These are phyloP conservation scores for Aethina tumida DNA, from an alignment of 1,140 invertebrate species.

Conservation along the genomic window DNA sequence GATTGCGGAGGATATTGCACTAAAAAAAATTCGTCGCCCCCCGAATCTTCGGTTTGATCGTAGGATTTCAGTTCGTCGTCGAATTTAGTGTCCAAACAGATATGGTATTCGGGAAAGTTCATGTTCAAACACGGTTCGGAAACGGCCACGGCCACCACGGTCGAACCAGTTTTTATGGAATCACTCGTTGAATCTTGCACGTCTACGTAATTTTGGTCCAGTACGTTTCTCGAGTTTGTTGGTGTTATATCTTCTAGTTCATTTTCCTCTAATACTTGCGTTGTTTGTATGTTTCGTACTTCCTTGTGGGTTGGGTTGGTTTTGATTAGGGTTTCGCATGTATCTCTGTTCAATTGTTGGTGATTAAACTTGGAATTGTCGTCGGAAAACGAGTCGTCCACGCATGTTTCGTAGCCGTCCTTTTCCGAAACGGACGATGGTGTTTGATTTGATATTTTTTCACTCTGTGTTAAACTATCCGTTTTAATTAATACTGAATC, in stretches of 20 bases:
- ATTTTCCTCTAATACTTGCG: conserved; percentile 1
- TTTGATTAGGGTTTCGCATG: conserved; percentile 1
- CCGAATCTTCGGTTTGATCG: conserved; percentile 18
- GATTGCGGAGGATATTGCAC: conserved; percentile 24
- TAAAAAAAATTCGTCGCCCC: conserved; percentile 33
- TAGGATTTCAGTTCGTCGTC: conserved; percentile 29
- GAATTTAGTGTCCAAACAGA: conserved; percentile 24
- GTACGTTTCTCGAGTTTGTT: conserved; percentile 27
- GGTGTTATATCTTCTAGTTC: conserved; percentile 23
- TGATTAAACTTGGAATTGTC: conserved; percentile 16
- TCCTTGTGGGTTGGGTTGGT: neutral
- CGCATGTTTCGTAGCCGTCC: conserved; percentile 32
- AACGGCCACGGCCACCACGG: conserved; percentile 8
- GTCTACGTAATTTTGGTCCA: conserved; percentile 7
- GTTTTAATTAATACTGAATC: conserved; percentile 9
- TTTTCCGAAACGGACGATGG: conserved; percentile 18
- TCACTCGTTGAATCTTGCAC: conserved; percentile 6
- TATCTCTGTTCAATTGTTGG: conserved; percentile 9
- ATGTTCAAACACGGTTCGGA: conserved; percentile 21
- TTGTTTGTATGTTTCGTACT: conserved; percentile 4
- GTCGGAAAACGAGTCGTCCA: conserved; percentile 32
- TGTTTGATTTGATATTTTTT: conserved; percentile 17
- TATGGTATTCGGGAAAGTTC: conserved; percentile 16
- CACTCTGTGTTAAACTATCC: conserved; percentile 24
- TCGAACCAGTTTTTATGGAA: conserved; percentile 6